Evolutionary conservation across 2,113 vertebrate species (phyloP), one percentile per base, ranked within the genome.

Genomic region (Cephalopterus ornatus): DNA sequence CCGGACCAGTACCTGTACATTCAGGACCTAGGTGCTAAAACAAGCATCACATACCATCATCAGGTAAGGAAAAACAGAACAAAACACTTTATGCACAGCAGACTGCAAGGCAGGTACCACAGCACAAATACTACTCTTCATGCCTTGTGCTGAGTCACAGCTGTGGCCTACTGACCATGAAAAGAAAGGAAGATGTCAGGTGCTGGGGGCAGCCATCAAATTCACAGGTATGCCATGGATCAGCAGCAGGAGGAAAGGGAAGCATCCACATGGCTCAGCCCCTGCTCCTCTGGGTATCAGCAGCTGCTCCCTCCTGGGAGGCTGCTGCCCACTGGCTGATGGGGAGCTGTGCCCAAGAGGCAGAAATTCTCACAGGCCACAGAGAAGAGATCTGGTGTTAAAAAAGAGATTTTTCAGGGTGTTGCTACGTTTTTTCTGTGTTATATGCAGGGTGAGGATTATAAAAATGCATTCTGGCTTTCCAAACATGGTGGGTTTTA

Each of bases 231-330:
- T 4, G 2, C 6, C 68, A 56, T 23, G 19, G 14, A 68, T 12
- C 28, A n/a, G 28, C 6, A n/a, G 24, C 39, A 81, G 28, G 15
- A 81, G 16, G 32, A 84, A 81, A 59, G 13, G 12, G 28, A 19
- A 77, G 26, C 2, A 3, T 14, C 8, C 28, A 27, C 59, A 41
- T 0, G 2, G 22, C 44, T 76, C 0, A 0, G 9, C 4, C 37
- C 13, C 37, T 67, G 42, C 5, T 76, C 13, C 41, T 7, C 17
- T 44, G 42, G 8, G 21, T 28, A 41, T 21, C 46, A 78, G 44
- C 33, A 78, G 44, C 9, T 27, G 3, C 33, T 49, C 32, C 20
- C 14, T 23, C 9, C 33, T 30, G 30, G 12, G 19, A 82, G 24
- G 21, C 27, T 12, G 5, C 37, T 70, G 53, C 28, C 26, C 39